Conservation (phyloP, 2,888 invertebrate genomes). For the Margaritifera margaritifera region DNA sequence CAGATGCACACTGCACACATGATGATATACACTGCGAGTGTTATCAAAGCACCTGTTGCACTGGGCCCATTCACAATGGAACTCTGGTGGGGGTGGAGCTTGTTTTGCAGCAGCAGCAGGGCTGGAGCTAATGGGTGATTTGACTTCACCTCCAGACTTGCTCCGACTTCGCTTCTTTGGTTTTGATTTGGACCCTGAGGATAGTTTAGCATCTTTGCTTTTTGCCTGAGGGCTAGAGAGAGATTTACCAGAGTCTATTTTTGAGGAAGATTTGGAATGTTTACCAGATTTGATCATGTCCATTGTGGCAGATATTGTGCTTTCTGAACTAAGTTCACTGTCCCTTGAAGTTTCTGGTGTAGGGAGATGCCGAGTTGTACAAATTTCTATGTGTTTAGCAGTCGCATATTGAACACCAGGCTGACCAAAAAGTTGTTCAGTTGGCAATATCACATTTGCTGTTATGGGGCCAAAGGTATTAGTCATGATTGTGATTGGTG, state of each 20-base stretch:
- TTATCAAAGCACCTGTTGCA: constrained; percentile 78
- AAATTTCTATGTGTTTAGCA: constrained; percentile 39
- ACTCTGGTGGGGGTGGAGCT: constrained; percentile 65
- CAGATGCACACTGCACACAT: constrained; percentile 86
- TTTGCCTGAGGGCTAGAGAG: constrained; percentile 26
- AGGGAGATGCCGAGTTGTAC: constrained; percentile 50
- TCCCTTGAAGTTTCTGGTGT: constrained; percentile 56
- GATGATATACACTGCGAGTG: constrained; percentile 81
- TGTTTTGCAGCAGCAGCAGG: constrained; percentile 36
- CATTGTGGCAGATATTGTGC: constrained; percentile 51
- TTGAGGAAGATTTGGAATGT: constrained; percentile 49
- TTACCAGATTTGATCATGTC: constrained; percentile 46
- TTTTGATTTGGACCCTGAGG: constrained; percentile 27
- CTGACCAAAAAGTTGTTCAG: too few relatives aligned
- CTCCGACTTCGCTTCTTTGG: constrained; percentile 52
- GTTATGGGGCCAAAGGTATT: too few relatives aligned
- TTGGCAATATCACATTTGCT: too few relatives aligned
- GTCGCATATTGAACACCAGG: too few relatives aligned
- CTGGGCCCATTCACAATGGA: constrained; percentile 94
- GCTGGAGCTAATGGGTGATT: constrained; percentile 31
- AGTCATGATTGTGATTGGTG: too few relatives aligned
- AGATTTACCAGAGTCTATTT: constrained; percentile 26
- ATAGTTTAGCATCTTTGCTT: constrained; percentile 30
- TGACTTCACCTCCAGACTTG: constrained; percentile 46
- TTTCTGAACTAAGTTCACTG: constrained; percentile 61